Percentiles rank a stretch among this genome's conserved stretches.
Conservation (phyloP, 2,797 vertebrate species). For the Phataginus tricuspis region DNA sequence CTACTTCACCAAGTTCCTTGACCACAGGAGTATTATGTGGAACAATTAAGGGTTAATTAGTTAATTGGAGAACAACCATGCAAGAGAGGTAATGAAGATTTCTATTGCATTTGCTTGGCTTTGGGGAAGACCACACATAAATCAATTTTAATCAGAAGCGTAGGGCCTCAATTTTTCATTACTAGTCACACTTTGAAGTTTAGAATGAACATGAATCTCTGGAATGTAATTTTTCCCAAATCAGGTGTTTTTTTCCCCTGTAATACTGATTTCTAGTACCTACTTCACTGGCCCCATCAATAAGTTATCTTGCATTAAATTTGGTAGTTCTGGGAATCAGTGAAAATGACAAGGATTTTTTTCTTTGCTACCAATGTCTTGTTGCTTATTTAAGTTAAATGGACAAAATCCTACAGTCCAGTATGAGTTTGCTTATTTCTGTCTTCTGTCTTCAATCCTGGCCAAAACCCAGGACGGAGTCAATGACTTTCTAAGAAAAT, state of each 20-base stretch:
- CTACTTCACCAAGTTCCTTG: background rate
- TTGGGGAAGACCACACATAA: background rate
- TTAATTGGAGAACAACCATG: constrained; percentile 47
- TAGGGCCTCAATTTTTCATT: constrained; percentile 54
- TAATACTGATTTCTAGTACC: constrained; percentile 35
- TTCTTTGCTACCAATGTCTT: constrained; percentile 14
- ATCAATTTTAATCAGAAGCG: constrained; percentile 68
- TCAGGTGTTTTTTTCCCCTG: background rate
- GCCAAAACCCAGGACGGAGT: background rate
- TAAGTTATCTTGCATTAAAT: constrained; percentile 47
- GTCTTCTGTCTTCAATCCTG: constrained; percentile 17
- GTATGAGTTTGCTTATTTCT: background rate
- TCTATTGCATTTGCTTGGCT: constrained; percentile 38
- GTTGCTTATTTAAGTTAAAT: constrained; percentile 50
- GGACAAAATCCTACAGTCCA: constrained; percentile 28
- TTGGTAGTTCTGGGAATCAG: constrained; percentile 34
- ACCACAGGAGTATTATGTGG: background rate
- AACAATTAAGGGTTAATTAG: constrained; percentile 69
- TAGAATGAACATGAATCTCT: constrained; percentile 58
- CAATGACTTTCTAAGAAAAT: background rate
- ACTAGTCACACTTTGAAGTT: too few relatives aligned
- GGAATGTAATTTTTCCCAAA: constrained; percentile 50
- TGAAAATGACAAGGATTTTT: background rate
- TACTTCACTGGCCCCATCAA: constrained; percentile 51
- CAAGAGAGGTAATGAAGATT: constrained; percentile 38